A percentile compares a stretch with the other conserved stretches of the same genome.
Conservation (phyloP, 2,888 invertebrate genomes). For the Odontomyia ornata region DNA sequence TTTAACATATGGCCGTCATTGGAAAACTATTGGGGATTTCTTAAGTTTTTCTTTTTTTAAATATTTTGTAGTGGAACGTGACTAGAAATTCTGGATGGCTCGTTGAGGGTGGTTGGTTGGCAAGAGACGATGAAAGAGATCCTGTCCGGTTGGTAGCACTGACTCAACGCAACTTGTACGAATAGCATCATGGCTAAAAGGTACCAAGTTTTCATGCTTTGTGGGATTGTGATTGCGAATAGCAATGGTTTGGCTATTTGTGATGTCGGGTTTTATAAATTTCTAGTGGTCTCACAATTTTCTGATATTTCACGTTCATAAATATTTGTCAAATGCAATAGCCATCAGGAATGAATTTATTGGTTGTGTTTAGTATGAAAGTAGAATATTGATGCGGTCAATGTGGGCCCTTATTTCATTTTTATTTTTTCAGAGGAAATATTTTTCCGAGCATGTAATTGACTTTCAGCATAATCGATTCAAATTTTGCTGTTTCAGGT, state of each 20-base stretch:
- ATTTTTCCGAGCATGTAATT: no score
- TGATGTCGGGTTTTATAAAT: background rate
- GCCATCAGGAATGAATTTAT: constrained; percentile 11
- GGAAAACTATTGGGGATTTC: constrained; percentile 41
- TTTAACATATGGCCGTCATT: constrained; percentile 16
- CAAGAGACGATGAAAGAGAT: no score
- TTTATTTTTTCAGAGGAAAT: no score
- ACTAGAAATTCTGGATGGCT: constrained; percentile 19
- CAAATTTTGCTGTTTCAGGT: no score
- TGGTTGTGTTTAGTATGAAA: background rate
- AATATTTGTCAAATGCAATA: constrained; percentile 26
- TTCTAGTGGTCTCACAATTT: background rate
- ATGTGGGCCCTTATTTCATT: background rate
- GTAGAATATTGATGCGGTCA: background rate
- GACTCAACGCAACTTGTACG: background rate
- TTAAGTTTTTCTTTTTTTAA: constrained; percentile 7
- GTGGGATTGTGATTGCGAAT: background rate
- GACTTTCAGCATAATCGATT: no score
- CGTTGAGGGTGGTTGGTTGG: background rate
- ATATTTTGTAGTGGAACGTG: constrained; percentile 32
- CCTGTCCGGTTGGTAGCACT: no score
- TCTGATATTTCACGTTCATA: constrained; percentile 6
- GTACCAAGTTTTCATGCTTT: background rate
- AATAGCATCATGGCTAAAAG: background rate
- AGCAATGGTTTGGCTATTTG: background rate